Evolutionary conservation across 2,113 vertebrate genomes (phyloP).

Genomic region (Camelus dromedarius): DNA sequence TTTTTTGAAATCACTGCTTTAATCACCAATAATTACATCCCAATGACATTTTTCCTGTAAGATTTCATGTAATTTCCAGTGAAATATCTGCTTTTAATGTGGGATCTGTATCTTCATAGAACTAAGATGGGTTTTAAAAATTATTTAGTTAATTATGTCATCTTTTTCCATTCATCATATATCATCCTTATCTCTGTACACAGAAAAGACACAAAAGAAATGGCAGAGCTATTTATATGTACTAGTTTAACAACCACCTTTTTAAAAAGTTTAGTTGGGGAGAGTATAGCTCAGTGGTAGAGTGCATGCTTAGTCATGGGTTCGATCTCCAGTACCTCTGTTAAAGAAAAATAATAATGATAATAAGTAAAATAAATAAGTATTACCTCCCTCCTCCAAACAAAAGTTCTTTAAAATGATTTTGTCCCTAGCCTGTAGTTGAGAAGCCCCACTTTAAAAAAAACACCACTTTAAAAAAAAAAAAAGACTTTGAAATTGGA

Average conservation of each 20-base stretch:
- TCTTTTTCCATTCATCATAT: constrained; percentile 8
- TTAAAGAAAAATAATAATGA: too few relatives aligned
- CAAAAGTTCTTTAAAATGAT: not conserved
- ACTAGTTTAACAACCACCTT: not conserved
- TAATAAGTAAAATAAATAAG: too few relatives aligned
- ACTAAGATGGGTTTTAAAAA: constrained; percentile 1
- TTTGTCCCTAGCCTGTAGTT: constrained; percentile 21
- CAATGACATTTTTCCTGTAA: not conserved
- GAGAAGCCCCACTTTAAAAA: not conserved
- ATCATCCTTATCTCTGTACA: not conserved
- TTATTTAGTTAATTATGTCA: not conserved
- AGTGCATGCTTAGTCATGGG: too few relatives aligned
- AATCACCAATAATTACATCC: not conserved
- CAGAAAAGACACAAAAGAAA: not conserved
- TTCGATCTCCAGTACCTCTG: too few relatives aligned
- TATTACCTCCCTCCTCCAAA: too few relatives aligned
- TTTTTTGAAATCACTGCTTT: not conserved
- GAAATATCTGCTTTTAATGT: constrained; percentile 35
- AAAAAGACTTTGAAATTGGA: not conserved
- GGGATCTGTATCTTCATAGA: not conserved
- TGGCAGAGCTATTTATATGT: not conserved
- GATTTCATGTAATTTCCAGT: constrained; percentile 9
- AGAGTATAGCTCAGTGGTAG: too few relatives aligned
- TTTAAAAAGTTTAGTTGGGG: not conserved
- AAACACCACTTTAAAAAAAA: not conserved